Base-by-base conservation (phyloP, 2,797 vertebrate species). In the Myotis findleyi region DNA sequence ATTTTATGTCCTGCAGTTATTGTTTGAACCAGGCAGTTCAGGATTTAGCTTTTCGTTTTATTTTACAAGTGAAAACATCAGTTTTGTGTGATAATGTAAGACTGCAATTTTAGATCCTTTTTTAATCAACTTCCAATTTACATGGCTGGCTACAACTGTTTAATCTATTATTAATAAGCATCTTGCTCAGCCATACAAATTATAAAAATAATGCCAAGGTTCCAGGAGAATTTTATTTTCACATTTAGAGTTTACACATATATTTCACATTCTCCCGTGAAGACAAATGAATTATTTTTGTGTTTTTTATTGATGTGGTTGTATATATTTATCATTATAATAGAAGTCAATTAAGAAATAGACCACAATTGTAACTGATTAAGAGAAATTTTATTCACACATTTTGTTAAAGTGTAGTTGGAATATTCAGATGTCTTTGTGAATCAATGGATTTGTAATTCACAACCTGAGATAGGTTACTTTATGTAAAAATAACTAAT, bases 101-200 rank as follows among this genome's bases (percentile, higher is more conserved):
- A 93, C 91, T 98, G 87, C 91, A 95, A 82, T 98, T 95, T 86
- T 96, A 97, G 97, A 89, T 96, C 95, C 90, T 97, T 97, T 98
- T 98, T 97, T 88, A 97, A 97, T 98, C 97, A 97, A 95, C 95
- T 98, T 94, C 97, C 98, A 98, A 94, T 98, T 98, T 98, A 97
- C 97, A 97, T 97, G 98, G 94, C 96, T 97, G 97, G 97, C 94
- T 97, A 97, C 96, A 98, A 97, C 96, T 97, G 97, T 96, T 98
- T 98, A 98, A 97, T 97, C 94, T 97, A 97, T 98, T 98, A 98
- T 98, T 98, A 98, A 97, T 97, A 98, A 97, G 96, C 90, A 95
- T 97, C 97, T 98, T 97, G 94, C 93, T 98, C 95, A 97, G 97
- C 89, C 96, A 72, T 96, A 93, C 96, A 97, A 97, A 98, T 97